Conservation (phyloP, 2,888 invertebrate species). For the Emmelina monodactyla region DNA sequence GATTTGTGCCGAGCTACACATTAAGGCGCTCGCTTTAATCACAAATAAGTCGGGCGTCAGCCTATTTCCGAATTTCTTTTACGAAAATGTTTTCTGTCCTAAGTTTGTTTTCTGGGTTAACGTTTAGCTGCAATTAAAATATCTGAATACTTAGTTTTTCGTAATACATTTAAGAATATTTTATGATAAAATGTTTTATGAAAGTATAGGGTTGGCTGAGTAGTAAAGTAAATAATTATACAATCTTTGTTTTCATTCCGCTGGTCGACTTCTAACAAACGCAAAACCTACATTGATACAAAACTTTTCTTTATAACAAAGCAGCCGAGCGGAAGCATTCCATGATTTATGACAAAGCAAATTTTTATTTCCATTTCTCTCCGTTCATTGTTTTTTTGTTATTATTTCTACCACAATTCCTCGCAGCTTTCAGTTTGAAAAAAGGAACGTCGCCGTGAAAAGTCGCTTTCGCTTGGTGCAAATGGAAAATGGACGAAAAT, state of each 20-base stretch:
- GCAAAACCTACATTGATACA: constrained; percentile 40
- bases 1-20: constrained; percentile 56
- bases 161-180: too few species aligned
- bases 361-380: constrained; percentile 61
- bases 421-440: constrained; percentile 48
- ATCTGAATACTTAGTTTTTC: too few species aligned
- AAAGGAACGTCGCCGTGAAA: constrained; percentile 51
- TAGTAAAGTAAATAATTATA: constrained; percentile 22
- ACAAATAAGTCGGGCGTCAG: background rate
- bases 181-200: too few species aligned
- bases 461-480: constrained; percentile 56
- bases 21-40: constrained; percentile 40
- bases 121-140: constrained; percentile 12
- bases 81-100: background rate
- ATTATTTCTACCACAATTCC: constrained; percentile 52
- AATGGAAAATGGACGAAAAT: constrained; percentile 55
- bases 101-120: constrained; percentile 15
- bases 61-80: background rate
- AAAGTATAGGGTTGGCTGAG: too few species aligned
- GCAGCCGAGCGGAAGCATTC: constrained; percentile 54
- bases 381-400: constrained; percentile 49
- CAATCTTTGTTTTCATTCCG: constrained; percentile 24
- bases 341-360: constrained; percentile 63
- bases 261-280: too few species aligned
- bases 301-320: constrained; percentile 54